Evolutionary conservation across 2,888 invertebrate species (phyloP).

Genomic region (Oligia strigilis): DNA sequence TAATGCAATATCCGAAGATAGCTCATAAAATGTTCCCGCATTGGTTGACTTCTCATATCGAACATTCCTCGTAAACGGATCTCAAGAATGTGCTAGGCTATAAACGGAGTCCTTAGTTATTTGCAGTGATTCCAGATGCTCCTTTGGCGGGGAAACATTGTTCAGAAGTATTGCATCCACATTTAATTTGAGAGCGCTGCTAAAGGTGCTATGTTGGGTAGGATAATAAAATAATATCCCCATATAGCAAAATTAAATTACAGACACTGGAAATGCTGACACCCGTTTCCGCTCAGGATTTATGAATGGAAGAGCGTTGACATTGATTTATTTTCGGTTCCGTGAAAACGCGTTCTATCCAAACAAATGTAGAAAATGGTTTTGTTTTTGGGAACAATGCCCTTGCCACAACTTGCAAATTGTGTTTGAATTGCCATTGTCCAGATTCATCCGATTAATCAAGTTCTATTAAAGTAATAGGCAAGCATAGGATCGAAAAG

Average conservation of each 20-base stretch:
- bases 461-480: slow-evolving; percentile 59
- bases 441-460: slow-evolving; percentile 65
- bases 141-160: slow-evolving; percentile 68
- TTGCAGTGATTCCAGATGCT: slow-evolving; percentile 78
- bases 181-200: slow-evolving; percentile 58
- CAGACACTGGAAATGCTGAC: slow-evolving; percentile 60
- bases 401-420: slow-evolving; percentile 30
- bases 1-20: slow-evolving; percentile 64
- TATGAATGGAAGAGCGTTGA: slow-evolving; percentile 62
- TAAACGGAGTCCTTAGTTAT: slow-evolving; percentile 73
- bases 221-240: slow-evolving; percentile 67
- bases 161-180: slow-evolving; percentile 71
- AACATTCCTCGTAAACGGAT: slow-evolving; percentile 74
- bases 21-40: slow-evolving; percentile 66
- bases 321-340: slow-evolving; percentile 65
- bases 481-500: slow-evolving; percentile 60
- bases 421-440: slow-evolving; percentile 46
- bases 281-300: slow-evolving; percentile 61
- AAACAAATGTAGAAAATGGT: slow-evolving; percentile 50
- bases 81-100: slow-evolving; percentile 72
- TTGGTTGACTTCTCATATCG: slow-evolving; percentile 72
- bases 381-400: slow-evolving; percentile 42
- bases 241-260: slow-evolving; percentile 65
- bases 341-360: slow-evolving; percentile 46
- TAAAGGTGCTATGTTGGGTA: slow-evolving; percentile 37